Conservation (phyloP, 1,140 invertebrate genomes). For the Ooceraea biroi region DNA sequence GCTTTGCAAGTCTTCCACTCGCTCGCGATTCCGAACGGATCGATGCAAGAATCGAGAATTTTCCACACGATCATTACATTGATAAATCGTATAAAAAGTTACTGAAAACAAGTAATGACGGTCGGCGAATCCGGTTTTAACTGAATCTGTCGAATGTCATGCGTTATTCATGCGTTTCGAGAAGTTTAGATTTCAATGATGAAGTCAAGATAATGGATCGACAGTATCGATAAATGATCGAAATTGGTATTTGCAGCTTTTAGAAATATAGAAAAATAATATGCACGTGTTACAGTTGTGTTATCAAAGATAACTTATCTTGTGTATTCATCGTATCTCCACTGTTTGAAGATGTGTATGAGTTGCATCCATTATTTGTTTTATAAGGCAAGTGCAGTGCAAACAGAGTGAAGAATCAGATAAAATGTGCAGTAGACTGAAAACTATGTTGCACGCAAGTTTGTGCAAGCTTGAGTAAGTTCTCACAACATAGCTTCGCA, state of each 20-base stretch:
- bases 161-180: too few species aligned
- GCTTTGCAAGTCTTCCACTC: slow-evolving; percentile 63
- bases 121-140: too few species aligned
- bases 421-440: too few species aligned
- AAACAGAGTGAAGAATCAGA: too few species aligned
- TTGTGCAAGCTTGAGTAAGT: background rate
- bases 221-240: background rate
- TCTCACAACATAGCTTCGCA: background rate
- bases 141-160: too few species aligned
- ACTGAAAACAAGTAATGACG: too few species aligned
- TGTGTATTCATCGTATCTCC: background rate
- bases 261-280: slow-evolving; percentile 13
- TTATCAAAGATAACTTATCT: background rate
- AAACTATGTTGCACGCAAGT: background rate
- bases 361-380: slow-evolving; percentile 8
- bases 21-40: slow-evolving; percentile 55
- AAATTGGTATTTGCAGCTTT: background rate
- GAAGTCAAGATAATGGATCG: too few species aligned
- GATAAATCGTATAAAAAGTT: too few species aligned
- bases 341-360: background rate
- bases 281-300: background rate
- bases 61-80: too few species aligned
- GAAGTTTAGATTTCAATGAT: too few species aligned
- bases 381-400: too few species aligned
- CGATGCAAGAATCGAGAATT: background rate